Percentiles rank a stretch among this genome's conserved stretches.
Conservation (phyloP, 2,797 vertebrate species). For the Graptemys geographica region DNA sequence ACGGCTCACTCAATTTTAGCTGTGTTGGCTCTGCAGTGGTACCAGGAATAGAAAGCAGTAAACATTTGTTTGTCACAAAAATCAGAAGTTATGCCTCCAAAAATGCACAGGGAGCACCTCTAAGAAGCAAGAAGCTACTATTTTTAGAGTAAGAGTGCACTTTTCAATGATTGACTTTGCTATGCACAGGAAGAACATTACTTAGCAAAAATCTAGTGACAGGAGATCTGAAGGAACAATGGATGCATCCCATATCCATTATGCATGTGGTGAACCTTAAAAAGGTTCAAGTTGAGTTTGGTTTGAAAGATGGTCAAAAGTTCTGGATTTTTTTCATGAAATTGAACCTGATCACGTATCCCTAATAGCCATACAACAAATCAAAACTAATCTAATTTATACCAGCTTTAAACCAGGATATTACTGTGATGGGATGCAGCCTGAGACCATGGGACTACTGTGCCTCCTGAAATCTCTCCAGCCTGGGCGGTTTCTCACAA, state of each 20-base stretch:
- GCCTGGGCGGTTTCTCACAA: too few species aligned
- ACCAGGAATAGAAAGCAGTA: neutral
- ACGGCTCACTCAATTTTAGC: neutral
- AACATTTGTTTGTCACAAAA: neutral
- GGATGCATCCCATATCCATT: neutral
- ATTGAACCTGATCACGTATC: too few species aligned
- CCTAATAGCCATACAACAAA: too few species aligned
- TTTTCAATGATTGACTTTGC: neutral
- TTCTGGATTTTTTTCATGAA: too few species aligned
- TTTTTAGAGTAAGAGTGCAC: neutral
- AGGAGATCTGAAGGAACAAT: neutral
- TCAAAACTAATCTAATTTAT: too few species aligned
- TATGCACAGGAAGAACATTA: neutral
- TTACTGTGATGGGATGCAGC: too few species aligned
- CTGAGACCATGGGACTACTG: too few species aligned
- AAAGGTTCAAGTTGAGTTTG: neutral
- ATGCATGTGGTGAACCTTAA: neutral
- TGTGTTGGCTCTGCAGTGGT: neutral
- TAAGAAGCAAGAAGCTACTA: neutral
- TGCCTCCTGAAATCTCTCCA: too few species aligned
- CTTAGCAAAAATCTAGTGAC: neutral
- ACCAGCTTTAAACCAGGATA: too few species aligned
- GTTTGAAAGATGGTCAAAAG: too few species aligned
- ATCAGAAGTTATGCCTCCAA: neutral
- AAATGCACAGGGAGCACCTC: accelerated